Evolutionary conservation across 2,113 vertebrate genomes (phyloP), one percentile per base, ranked within the genome.

Genomic region (Brachionichthys hirsutus): DNA sequence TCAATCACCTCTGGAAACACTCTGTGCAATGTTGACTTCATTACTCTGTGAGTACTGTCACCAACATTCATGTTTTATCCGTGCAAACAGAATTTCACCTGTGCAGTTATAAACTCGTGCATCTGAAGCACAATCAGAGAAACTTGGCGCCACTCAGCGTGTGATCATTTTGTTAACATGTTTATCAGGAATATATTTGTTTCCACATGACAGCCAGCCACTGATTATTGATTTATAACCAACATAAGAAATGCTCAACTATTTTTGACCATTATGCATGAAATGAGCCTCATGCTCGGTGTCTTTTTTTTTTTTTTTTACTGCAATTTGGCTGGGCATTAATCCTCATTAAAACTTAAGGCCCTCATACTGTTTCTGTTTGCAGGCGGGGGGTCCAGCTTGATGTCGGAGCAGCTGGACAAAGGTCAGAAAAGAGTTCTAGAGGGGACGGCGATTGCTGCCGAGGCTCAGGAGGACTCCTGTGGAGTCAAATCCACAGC

Each of bases 21-120:
- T 65, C 57, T 80, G 54, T 78, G 54, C 62, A 68, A 65, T 78
- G 24, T 78, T 77, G 67, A 48, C 82, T 11, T 48, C 73, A 8
- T 70, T 75, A 6, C 50, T 76, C 80, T 82, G 86, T 85, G 79
- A 88, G 77, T 88, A 84, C 76, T 59, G 52, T 35, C 48, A 38
- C 53, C 10, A 43, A 47, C 19, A 15, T 70, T 70, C 16, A 6
- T 59, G 52, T 75, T 13, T 38, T 14, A 24, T 45, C 56, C 20
- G 35, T 50, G 44, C 35, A 16, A 14, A 10, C 41, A 48, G 53
- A 24, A 49, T 19, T n/a, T 24, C 35, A 14, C 16, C 11, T 54
- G 34, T 52, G 8, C 1, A 34, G 19, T 22, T 12, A 19, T n/a
- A 40, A 2, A 24, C n/a, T 46, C 35, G 11, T 51, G 6, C 24